Percentiles rank a stretch among this genome's conserved stretches.
Conservation (phyloP, 2,113 vertebrate genomes). For the Motacilla alba region DNA sequence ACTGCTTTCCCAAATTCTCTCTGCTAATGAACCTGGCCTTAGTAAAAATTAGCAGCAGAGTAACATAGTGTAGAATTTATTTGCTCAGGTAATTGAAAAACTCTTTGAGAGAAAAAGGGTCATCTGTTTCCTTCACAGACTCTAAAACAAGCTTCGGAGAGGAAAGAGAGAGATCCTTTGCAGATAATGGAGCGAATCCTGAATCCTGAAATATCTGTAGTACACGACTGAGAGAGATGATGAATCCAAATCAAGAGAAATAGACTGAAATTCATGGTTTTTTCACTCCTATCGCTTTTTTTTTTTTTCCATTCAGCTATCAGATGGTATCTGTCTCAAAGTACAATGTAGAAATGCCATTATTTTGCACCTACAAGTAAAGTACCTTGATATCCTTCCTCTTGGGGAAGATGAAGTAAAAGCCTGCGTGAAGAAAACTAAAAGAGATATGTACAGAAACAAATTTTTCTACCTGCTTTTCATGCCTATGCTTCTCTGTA, state of each 20-base stretch:
- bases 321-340: not conserved
- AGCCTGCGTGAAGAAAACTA: not conserved
- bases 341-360: not conserved
- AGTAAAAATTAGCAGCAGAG: not conserved
- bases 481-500: not conserved
- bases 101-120: not conserved
- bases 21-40: not conserved
- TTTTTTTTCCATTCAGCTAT: not conserved
- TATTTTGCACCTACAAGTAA: not conserved
- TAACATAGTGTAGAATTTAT: not conserved
- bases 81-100: not conserved
- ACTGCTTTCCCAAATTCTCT: not conserved
- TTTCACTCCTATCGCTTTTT: not conserved
- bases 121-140: not conserved
- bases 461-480: not conserved
- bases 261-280: not conserved
- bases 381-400: not conserved
- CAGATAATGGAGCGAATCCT: not conserved
- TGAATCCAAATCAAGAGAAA: not conserved
- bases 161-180: not conserved
- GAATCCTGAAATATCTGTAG: not conserved
- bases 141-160: not conserved
- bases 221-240: not conserved
- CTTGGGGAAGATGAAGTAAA: not conserved
- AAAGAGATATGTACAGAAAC: not conserved